Conservation (phyloP, 2,888 invertebrate species). For the Hirtodrosophila cameraria region DNA sequence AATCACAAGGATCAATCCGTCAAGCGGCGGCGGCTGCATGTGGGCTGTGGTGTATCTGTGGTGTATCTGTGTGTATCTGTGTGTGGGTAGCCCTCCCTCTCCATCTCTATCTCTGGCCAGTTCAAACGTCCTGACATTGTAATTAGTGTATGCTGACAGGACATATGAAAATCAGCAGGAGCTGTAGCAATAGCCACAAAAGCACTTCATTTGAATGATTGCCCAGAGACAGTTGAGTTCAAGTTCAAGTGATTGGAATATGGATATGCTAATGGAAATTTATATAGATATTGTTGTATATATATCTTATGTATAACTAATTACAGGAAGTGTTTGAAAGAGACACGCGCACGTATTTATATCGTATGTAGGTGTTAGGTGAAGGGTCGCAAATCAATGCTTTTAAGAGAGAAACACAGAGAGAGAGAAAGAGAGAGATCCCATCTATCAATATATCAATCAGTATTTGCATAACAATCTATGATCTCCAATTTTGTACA, state of each 20-base stretch:
- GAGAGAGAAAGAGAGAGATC: neutral
- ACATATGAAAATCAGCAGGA: slow-evolving; percentile 35
- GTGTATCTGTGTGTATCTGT: slow-evolving; percentile 8
- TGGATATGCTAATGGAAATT: neutral
- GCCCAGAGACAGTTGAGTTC: slow-evolving; percentile 14
- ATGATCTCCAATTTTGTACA: neutral
- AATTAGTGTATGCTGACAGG: slow-evolving; percentile 69
- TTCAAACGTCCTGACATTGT: slow-evolving; percentile 61
- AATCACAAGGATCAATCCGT: slow-evolving; percentile 75
- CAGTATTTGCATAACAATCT: slow-evolving; percentile 46
- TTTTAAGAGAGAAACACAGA: no score
- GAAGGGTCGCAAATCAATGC: neutral
- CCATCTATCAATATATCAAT: slow-evolving; percentile 50
- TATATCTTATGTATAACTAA: slow-evolving; percentile 2
- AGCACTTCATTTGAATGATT: slow-evolving; percentile 66
- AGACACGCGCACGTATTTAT: neutral
- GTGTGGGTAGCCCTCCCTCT: slow-evolving; percentile 40
- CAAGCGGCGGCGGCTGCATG: slow-evolving; percentile 40
- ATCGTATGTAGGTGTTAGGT: slow-evolving; percentile 13
- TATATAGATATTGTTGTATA: no score
- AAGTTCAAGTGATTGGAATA: slow-evolving; percentile 25
- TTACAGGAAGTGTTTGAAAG: slow-evolving; percentile 22
- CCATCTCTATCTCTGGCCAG: slow-evolving; percentile 19
- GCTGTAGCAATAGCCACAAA: slow-evolving; percentile 15
- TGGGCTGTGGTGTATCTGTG: slow-evolving; percentile 7